Evolutionary conservation across 2,797 vertebrate species (phyloP).

Genomic region (Enteromius anoplus): DNA sequence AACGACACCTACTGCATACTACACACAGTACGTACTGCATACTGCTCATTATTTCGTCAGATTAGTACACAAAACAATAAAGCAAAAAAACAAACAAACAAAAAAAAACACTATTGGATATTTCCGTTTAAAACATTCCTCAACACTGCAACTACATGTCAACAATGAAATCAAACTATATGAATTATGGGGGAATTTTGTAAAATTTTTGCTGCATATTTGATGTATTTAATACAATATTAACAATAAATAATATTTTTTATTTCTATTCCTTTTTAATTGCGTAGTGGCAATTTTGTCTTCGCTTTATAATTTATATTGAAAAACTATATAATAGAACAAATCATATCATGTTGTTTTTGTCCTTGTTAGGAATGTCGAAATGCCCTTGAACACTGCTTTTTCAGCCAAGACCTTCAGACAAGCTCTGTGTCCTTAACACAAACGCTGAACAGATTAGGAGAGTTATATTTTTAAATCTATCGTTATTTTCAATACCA

Average conservation of each 20-base stretch:
- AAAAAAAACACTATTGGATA: not conserved
- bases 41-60: not conserved
- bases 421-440: not conserved
- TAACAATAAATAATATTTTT: too few relatives aligned
- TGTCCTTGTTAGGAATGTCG: not conserved
- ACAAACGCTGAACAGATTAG: not conserved
- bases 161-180: not conserved
- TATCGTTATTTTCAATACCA: not conserved
- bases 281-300: not conserved
- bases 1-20: constrained; percentile 8
- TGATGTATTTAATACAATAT: too few relatives aligned
- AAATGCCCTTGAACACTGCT: constrained; percentile 2
- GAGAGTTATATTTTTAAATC: not conserved
- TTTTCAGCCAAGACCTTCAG: not conserved
- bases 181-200: not conserved
- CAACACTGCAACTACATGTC: not conserved
- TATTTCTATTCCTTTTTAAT: not conserved
- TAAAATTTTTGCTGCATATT: not conserved
- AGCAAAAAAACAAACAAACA: not conserved
- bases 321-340: not conserved
- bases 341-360: not conserved
- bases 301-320: not conserved
- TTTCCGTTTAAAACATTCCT: not conserved
- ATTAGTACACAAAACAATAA: not conserved
- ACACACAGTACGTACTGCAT: not conserved